These are phyloP conservation scores for Doris montereyensis DNA, from an alignment of 2,888 invertebrate genomes.

Conservation along the genomic window DNA sequence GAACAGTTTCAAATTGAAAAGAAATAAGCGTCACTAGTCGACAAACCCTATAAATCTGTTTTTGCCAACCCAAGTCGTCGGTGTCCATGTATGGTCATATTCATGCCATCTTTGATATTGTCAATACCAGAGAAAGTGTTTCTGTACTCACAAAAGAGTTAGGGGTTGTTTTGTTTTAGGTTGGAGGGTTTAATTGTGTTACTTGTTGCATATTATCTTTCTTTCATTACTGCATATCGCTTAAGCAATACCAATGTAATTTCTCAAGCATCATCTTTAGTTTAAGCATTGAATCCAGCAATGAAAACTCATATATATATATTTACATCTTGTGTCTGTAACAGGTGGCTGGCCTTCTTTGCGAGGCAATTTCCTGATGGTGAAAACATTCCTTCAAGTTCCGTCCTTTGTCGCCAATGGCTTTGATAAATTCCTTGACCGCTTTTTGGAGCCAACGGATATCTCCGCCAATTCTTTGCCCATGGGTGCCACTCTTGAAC, in stretches of 20 bases:
- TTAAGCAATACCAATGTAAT: too few relatives aligned
- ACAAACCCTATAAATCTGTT: too few relatives aligned
- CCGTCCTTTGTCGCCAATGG: conserved; percentile 71
- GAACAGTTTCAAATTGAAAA: too few relatives aligned
- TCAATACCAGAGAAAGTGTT: too few relatives aligned
- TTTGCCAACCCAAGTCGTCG: too few relatives aligned
- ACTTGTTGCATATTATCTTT: background rate
- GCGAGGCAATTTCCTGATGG: conserved; percentile 73
- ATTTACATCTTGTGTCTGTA: conserved; percentile 49
- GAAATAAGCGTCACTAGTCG: too few relatives aligned
- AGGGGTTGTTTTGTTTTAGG: too few relatives aligned
- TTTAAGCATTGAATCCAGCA: background rate
- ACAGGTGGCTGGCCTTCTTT: conserved; percentile 73
- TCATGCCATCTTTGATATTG: too few relatives aligned
- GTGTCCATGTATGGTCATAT: too few relatives aligned
- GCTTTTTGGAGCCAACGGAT: conserved; percentile 71
- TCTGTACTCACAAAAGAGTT: too few relatives aligned
- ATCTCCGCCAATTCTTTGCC: conserved; percentile 69
- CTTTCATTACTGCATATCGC: too few relatives aligned
- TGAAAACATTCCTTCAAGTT: conserved; percentile 71
- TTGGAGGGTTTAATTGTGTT: too few relatives aligned
- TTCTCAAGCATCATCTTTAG: background rate
- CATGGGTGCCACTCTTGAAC: conserved; percentile 76
- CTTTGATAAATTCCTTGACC: conserved; percentile 70
- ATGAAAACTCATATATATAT: background rate